Evolutionary conservation across 2,888 invertebrate genomes (phyloP).

Genomic region (Biston betularia): DNA sequence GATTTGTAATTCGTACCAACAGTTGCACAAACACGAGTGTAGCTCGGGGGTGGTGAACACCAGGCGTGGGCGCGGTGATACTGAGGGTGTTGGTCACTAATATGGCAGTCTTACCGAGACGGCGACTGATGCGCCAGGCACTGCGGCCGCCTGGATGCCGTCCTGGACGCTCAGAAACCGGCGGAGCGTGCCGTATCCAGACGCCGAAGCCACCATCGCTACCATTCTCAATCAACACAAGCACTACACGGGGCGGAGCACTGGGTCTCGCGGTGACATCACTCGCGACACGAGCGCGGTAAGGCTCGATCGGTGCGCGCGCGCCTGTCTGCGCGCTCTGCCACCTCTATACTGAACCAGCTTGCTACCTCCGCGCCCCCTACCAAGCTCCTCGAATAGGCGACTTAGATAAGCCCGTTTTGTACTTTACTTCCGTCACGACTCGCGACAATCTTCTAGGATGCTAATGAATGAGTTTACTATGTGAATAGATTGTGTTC

Average conservation of each 20-base stretch:
- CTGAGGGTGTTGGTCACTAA: neutral
- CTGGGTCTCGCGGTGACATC: slow-evolving; percentile 69
- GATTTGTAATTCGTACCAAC: too few species aligned
- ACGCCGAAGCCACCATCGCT: slow-evolving; percentile 83
- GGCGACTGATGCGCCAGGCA: slow-evolving; percentile 76
- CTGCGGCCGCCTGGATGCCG: slow-evolving; percentile 69
- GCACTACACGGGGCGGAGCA: slow-evolving; percentile 59
- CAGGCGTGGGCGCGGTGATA: neutral
- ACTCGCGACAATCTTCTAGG: slow-evolving; percentile 31
- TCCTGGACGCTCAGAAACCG: slow-evolving; percentile 82
- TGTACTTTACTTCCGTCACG: slow-evolving; percentile 51
- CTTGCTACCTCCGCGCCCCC: slow-evolving; percentile 48
- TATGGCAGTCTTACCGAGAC: slow-evolving; percentile 74
- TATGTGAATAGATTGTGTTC: slow-evolving; percentile 32
- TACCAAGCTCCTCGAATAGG: slow-evolving; percentile 41
- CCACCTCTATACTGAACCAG: slow-evolving; percentile 51
- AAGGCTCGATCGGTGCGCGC: slow-evolving; percentile 67
- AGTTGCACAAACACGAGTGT: too few species aligned
- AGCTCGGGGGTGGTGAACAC: neutral
- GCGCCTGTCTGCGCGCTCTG: slow-evolving; percentile 61
- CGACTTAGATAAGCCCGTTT: slow-evolving; percentile 62
- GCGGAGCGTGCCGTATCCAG: slow-evolving; percentile 83
- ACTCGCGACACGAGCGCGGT: slow-evolving; percentile 69
- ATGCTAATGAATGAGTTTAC: slow-evolving; percentile 36
- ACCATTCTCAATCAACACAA: slow-evolving; percentile 77